phyloP scores from a whole-genome alignment of 2,888 invertebrate genomes.

The Caenorhabditis japonica region DNA sequence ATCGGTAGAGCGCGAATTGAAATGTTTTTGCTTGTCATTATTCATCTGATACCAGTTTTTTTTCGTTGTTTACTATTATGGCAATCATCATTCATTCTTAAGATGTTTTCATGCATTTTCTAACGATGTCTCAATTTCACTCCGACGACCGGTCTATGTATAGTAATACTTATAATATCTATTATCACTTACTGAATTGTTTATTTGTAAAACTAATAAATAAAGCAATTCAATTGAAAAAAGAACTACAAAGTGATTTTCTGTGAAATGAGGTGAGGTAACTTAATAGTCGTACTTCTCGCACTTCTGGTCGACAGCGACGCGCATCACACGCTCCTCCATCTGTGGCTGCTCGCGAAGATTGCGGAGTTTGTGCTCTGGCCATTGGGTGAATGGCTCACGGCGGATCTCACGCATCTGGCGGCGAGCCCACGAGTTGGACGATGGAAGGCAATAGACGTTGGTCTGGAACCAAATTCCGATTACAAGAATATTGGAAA shows the following conservation, averaged over 20 bases:
- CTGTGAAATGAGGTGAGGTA: constrained; percentile 8
- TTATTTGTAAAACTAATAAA: constrained; percentile 24
- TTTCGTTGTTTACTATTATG: too few relatives aligned
- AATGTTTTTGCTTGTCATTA: too few relatives aligned
- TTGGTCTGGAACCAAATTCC: constrained; percentile 14
- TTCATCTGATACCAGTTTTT: too few relatives aligned
- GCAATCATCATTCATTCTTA: too few relatives aligned
- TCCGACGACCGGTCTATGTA: too few relatives aligned
- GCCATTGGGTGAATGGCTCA: constrained; percentile 40
- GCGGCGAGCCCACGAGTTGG: constrained; percentile 47
- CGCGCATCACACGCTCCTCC: constrained; percentile 35
- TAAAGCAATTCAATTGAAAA: constrained; percentile 39
- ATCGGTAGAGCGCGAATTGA: too few relatives aligned
- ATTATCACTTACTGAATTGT: constrained; percentile 15
- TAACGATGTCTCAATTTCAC: too few relatives aligned
- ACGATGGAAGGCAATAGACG: constrained; percentile 54
- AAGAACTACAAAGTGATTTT: constrained; percentile 18
- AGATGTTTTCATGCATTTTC: too few relatives aligned
- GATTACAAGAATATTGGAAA: not conserved
- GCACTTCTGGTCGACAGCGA: constrained; percentile 46
- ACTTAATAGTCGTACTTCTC: constrained; percentile 43
- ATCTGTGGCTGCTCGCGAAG: constrained; percentile 37
- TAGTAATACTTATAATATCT: too few relatives aligned
- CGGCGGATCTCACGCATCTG: constrained; percentile 53
- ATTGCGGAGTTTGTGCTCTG: constrained; percentile 28